Percentiles rank a stretch among this genome's conserved stretches.
Conservation (phyloP, 2,888 invertebrate species). For the Heteropelma amictum region DNA sequence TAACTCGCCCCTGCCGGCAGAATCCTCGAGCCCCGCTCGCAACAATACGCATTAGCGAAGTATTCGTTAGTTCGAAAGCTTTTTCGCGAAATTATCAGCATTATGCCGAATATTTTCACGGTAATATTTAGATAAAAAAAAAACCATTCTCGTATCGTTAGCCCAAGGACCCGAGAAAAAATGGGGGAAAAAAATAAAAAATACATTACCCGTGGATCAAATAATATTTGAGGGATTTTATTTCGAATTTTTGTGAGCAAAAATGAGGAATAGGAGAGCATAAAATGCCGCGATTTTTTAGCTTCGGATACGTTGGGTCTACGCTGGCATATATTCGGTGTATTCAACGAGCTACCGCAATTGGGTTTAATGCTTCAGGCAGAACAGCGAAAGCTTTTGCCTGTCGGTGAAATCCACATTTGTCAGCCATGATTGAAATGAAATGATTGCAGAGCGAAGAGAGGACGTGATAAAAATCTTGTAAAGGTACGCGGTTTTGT, state of each 20-base stretch:
- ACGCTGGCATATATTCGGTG: not conserved
- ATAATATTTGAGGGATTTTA: too few species aligned
- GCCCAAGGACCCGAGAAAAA: too few species aligned
- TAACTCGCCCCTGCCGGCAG: not conserved
- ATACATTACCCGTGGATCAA: too few species aligned
- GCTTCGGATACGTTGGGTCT: not conserved
- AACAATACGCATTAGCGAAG: not conserved
- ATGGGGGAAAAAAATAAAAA: too few species aligned
- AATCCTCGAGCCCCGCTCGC: not conserved
- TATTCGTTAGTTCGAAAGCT: not conserved
- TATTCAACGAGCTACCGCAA: constrained; percentile 3
- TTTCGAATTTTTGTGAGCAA: too few species aligned
- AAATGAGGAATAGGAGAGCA: too few species aligned
- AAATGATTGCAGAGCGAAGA: constrained; percentile 26
- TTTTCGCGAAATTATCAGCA: not conserved
- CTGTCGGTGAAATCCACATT: constrained; percentile 25
- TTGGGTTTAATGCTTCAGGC: constrained; percentile 15
- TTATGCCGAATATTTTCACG: too few species aligned
- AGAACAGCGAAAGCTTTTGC: constrained; percentile 33
- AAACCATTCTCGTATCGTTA: too few species aligned
- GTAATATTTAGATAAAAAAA: too few species aligned
- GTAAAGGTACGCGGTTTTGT: not conserved
- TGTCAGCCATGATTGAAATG: constrained; percentile 49
- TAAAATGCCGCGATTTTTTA: constrained; percentile 39
- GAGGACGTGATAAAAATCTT: not conserved